Conservation (phyloP, 2,888 invertebrate species). For the Drosophila prostipennis region DNA sequence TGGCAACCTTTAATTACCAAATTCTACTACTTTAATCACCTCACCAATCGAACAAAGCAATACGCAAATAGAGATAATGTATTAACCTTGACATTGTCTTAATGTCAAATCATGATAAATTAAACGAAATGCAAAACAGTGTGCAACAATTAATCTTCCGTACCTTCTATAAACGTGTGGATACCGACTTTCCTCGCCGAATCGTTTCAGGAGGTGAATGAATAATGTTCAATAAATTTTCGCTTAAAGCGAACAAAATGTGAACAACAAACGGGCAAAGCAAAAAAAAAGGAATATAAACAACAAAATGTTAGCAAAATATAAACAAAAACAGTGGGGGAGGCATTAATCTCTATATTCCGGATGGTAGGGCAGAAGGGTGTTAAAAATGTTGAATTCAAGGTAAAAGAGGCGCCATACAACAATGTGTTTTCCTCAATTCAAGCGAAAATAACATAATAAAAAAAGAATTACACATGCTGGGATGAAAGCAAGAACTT, state of each 20-base stretch:
- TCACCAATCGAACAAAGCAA: conserved; percentile 8
- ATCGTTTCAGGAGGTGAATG: conserved; percentile 12
- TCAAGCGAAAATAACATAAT: conserved; percentile 4
- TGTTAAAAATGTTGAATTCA: conserved; percentile 15
- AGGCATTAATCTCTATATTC: conserved; percentile 15
- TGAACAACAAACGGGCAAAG: neutral
- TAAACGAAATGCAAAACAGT: conserved; percentile 26
- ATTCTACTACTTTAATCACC: neutral
- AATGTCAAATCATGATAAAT: conserved; percentile 69
- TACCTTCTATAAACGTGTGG: conserved; percentile 21
- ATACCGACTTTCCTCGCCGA: conserved; percentile 14
- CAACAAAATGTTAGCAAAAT: conserved; percentile 16
- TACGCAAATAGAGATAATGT: conserved; percentile 27
- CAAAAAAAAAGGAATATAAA: conserved; percentile 13
- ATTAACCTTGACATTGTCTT: conserved; percentile 68
- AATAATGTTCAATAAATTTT: conserved; percentile 39
- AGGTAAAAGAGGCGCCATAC: conserved; percentile 33
- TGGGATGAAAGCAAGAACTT: neutral
- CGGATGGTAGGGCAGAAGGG: neutral
- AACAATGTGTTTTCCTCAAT: conserved; percentile 14
- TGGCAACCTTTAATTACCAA: neutral
- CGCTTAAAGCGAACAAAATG: conserved; percentile 5
- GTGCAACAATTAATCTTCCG: conserved; percentile 30
- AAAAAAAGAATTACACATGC: conserved; percentile 24
- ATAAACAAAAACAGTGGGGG: conserved; percentile 33